Evolutionary conservation across 2,888 invertebrate genomes (phyloP).

Genomic region (Arctia plantaginis): DNA sequence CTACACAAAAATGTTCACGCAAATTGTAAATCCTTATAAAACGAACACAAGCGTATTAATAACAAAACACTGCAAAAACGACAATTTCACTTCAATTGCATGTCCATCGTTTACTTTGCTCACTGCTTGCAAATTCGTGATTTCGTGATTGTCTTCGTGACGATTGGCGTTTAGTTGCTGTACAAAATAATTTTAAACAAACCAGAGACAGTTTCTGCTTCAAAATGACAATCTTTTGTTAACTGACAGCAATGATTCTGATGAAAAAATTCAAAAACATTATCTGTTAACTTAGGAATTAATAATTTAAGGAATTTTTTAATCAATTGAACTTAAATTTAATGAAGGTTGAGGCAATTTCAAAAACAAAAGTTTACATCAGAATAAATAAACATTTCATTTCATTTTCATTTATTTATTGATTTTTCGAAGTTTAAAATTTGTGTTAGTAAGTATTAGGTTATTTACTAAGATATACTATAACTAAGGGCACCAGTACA

Average conservation of each 20-base stretch:
- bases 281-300: too few relatives aligned
- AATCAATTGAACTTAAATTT: too few relatives aligned
- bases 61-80: conserved; percentile 63
- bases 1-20: conserved; percentile 63
- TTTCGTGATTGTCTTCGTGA: conserved; percentile 53
- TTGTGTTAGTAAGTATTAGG: too few relatives aligned
- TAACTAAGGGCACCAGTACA: too few relatives aligned
- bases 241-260: not conserved
- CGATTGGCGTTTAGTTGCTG: conserved; percentile 53
- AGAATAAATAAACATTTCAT: not conserved
- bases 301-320: not conserved
- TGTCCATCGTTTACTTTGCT: conserved; percentile 59
- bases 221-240: not conserved
- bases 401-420: not conserved
- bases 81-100: conserved; percentile 59
- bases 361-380: too few relatives aligned
- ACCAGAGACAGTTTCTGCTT: conserved; percentile 26
- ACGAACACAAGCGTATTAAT: conserved; percentile 56
- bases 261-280: too few relatives aligned
- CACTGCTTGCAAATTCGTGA: conserved; percentile 47
- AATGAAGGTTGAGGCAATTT: too few relatives aligned
- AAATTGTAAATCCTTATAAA: conserved; percentile 51
- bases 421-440: too few relatives aligned
- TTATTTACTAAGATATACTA: too few relatives aligned
- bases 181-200: conserved; percentile 24